Conservation (phyloP, 2,797 vertebrate species). For the Mastacembelus armatus region DNA sequence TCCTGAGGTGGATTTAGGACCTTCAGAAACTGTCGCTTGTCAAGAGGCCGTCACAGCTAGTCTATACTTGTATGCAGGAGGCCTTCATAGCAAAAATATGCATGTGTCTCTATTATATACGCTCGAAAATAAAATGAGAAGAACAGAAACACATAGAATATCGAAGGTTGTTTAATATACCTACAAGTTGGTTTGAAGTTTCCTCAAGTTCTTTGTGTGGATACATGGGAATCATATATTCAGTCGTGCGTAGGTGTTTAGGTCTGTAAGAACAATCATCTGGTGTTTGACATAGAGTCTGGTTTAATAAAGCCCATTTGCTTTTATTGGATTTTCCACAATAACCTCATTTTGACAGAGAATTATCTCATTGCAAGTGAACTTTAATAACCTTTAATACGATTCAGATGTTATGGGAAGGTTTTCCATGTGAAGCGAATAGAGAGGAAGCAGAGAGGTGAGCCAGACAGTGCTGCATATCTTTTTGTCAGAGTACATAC, state of each 20-base stretch:
- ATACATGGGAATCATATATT: background rate
- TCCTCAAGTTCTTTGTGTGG: background rate
- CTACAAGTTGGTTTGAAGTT: background rate
- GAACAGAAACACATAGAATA: too few species aligned
- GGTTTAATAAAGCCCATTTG: background rate
- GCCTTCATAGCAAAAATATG: background rate
- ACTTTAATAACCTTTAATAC: background rate
- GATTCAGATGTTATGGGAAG: background rate
- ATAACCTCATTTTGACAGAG: background rate
- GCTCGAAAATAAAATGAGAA: background rate
- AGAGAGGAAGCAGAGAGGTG: background rate
- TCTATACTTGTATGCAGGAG: background rate
- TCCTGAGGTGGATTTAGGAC: background rate
- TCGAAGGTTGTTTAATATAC: too few species aligned
- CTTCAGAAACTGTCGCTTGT: background rate
- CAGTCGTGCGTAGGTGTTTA: background rate
- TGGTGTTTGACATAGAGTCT: background rate
- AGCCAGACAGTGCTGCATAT: conserved; percentile 25
- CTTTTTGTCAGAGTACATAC: conserved; percentile 10
- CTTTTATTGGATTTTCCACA: background rate
- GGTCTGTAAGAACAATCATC: background rate
- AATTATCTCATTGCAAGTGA: background rate
- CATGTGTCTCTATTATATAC: background rate
- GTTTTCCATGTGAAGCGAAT: conserved; percentile 10
- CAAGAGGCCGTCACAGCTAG: background rate